Evolutionary conservation across 1,140 invertebrate genomes (phyloP), one percentile per base, ranked within the genome.

Genomic region (Drosophila ambigua): DNA sequence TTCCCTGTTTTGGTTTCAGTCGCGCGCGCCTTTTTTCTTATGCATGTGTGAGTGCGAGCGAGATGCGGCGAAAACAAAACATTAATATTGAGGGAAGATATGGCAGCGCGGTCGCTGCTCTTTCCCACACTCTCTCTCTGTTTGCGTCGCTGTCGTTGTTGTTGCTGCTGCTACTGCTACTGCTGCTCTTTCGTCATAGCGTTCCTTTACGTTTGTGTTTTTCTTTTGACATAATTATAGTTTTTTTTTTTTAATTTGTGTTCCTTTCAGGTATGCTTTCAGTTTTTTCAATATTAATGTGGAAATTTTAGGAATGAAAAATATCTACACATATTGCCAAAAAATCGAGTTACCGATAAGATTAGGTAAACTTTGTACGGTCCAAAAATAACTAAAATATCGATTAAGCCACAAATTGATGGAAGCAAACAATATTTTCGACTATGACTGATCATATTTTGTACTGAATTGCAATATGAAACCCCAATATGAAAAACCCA

Each of bases 21-120:
- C 65, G 64, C 79, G 82, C 79, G 79, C 82, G 82, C 82, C 64
- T 78, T 87, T 85, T 85, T 75, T 16, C 26, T 5, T 44, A 26
- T 24, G 16, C 46, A 11, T 35, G 26, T 52, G 50, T n/a, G 23
- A 41, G 44, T 64, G 72, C 58, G 60, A 84, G 63, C 67, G 61
- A 50, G 76, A 85, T 44, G 55, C 59, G 80, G 60, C 80, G 81
- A 84, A 84, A 85, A 84, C 80, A 84, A 84, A 84, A 84, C 80
- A 79, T 79, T 72, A 84, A 80, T 80, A 73, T 77, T 71, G 44
- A 71, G 68, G 79, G 66, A 59, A 66, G 43, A 60, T 15, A 60
- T 15, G 57, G 77, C 63, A 50, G 35, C 35, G 11, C 35, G 35
- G 62, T 52, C 28, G 43, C 75, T 60, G 24, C 26, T 24, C 15